These are phyloP conservation scores for Pristionchus mayeri DNA, from an alignment of 2,888 invertebrate genomes.

Conservation along the genomic window DNA sequence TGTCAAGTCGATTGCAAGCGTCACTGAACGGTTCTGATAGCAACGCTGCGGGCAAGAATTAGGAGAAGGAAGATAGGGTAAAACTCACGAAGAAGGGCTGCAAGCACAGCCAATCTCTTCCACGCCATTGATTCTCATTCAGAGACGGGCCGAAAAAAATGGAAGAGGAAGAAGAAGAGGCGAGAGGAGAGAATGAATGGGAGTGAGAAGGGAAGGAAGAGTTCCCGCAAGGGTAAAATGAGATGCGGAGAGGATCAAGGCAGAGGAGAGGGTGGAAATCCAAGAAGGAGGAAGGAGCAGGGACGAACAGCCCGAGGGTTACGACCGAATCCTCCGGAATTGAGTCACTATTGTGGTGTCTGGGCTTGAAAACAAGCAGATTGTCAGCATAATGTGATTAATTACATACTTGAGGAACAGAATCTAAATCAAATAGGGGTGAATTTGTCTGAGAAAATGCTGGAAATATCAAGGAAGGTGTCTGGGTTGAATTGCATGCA, in stretches of 20 bases:
- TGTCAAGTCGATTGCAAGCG: not conserved
- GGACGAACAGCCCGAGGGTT: too few relatives aligned
- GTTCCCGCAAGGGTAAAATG: not conserved
- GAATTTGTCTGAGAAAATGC: not conserved
- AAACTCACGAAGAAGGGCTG: not conserved
- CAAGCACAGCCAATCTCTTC: not conserved
- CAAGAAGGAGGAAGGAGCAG: not conserved
- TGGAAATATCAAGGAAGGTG: not conserved
- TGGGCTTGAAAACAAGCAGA: not conserved
- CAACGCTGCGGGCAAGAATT: not conserved
- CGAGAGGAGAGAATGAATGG: not conserved
- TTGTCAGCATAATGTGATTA: not conserved
- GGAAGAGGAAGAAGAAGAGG: not conserved
- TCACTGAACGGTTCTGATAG: not conserved
- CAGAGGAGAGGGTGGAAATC: not conserved
- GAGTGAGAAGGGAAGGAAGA: slow-evolving; percentile 8
- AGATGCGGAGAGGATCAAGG: not conserved
- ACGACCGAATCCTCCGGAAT: too few relatives aligned
- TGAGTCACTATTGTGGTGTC: not conserved
- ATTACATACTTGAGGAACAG: not conserved
- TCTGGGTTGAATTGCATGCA: not conserved
- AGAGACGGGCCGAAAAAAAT: not conserved
- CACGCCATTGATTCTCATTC: not conserved
- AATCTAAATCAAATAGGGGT: not conserved
- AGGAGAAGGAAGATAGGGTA: not conserved